A percentile compares a stretch with the other conserved stretches of the same genome.
phyloP scores from a whole-genome alignment of 2,113 vertebrate species.

The Nestor notabilis region DNA sequence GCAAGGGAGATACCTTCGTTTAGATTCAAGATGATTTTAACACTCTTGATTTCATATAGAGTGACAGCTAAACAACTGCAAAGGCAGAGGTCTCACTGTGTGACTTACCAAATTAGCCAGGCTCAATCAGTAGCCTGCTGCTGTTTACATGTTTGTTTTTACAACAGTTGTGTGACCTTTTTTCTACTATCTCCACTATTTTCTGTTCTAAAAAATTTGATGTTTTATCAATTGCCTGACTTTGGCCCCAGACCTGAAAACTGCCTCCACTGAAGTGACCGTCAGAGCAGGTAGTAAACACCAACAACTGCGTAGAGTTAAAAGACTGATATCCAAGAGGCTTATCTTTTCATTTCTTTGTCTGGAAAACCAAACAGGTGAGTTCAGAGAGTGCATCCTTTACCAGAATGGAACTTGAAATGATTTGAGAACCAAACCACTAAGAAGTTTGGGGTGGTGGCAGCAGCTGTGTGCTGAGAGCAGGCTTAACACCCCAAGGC shows the following conservation, averaged over 20 bases:
- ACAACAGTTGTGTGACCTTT: background rate
- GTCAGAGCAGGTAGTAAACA: background rate
- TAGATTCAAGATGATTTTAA: background rate
- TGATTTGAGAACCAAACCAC: background rate
- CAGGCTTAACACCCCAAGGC: background rate
- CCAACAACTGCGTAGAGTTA: fast-evolving
- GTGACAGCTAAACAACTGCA: background rate
- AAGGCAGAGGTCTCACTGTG: background rate
- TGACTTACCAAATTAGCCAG: background rate
- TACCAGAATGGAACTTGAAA: background rate
- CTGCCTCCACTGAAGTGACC: background rate
- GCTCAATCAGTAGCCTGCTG: background rate
- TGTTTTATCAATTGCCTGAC: background rate
- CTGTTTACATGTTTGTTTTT: background rate
- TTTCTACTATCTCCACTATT: background rate
- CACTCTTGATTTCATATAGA: background rate
- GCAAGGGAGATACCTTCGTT: background rate
- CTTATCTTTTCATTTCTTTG: background rate
- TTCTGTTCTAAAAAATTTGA: fast-evolving
- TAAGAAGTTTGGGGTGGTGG: background rate
- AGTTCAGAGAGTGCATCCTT: background rate
- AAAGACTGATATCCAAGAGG: background rate
- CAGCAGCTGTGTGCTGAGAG: background rate
- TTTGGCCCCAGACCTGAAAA: background rate
- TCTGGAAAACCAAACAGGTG: background rate